These are phyloP conservation scores for Pyrocoelia pectoralis DNA, from an alignment of 2,888 invertebrate genomes.

Conservation along the genomic window DNA sequence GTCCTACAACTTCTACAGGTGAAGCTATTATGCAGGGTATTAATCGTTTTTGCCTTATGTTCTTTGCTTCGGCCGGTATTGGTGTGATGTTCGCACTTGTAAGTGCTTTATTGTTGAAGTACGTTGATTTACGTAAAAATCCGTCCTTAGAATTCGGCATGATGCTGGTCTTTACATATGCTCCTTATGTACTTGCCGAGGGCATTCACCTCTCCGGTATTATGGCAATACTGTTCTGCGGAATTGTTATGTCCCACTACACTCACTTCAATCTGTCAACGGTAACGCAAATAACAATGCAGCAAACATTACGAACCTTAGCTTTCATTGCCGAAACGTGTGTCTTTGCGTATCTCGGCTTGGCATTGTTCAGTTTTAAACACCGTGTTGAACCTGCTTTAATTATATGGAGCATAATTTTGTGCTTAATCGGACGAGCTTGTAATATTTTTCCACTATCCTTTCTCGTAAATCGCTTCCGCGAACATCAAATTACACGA, in stretches of 20 bases:
- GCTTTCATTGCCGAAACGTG: slow-evolving; percentile 99
- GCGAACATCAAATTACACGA: slow-evolving; percentile 96
- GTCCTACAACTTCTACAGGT: slow-evolving; percentile 73
- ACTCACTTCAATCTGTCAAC: slow-evolving; percentile 98
- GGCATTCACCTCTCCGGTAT: slow-evolving; percentile 79
- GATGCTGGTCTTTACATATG: slow-evolving; percentile 98
- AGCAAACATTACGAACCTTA: slow-evolving; percentile 96
- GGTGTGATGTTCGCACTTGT: slow-evolving; percentile 94
- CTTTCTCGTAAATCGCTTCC: slow-evolving; percentile 91
- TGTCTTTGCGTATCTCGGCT: slow-evolving; percentile 96
- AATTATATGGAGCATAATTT: slow-evolving; percentile 92
- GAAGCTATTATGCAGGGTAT: slow-evolving; percentile 90
- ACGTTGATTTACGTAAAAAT: slow-evolving; percentile 95
- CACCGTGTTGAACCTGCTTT: slow-evolving; percentile 92
- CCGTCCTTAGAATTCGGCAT: slow-evolving; percentile 98
- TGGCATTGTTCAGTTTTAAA: slow-evolving; percentile 94
- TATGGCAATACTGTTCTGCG: slow-evolving; percentile 99
- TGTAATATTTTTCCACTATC: slow-evolving; percentile 97
- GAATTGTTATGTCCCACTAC: slow-evolving; percentile 99
- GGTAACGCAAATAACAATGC: slow-evolving; percentile 98
- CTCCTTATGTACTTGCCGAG: slow-evolving; percentile 97
- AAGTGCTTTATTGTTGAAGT: slow-evolving; percentile 91
- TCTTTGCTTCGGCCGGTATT: slow-evolving; percentile 97
- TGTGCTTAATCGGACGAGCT: slow-evolving; percentile 92
- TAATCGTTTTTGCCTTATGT: slow-evolving; percentile 93